Evolutionary conservation across 2,797 vertebrate genomes (phyloP), one percentile per base, ranked within the genome.

Genomic region (Tarsius wallacei): DNA sequence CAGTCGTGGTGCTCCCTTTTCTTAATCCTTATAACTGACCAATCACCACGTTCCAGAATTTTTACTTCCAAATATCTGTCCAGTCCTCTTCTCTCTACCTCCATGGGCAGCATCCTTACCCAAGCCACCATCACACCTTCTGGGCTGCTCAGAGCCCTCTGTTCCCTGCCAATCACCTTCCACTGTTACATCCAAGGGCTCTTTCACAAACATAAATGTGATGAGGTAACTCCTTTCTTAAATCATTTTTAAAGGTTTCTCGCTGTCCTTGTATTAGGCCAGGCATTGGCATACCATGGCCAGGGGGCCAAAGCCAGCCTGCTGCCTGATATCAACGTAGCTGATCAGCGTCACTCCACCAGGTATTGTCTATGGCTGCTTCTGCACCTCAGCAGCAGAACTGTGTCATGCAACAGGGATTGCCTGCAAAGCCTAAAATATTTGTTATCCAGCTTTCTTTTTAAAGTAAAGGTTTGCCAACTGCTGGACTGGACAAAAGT

Each of bases 241-340:
- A 47, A 42, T 7, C 19, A 7, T 70, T 74, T 71, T 66, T 24
- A 55, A 82, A 96, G 77, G 16, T 73, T 90, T 64, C 42, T 74
- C 26, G 0, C 0, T 26, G 21, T 70, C 51, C 57, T 93, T 33
- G 80, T 68, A 47, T 26, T 0, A 73, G 33, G 42, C 68, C 51
- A 66, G 55, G 21, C 8, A 4, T 22, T 33, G 24, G 59, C 55
- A 36, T 42, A 31, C 13, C 1, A 31, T 11, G 17, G 47, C 47
- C 51, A 1, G 0, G 11, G 66, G 66, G 55, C 49, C 22, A 4
- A 78, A n/a, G 17, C 19, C 47, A 70, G 80, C 49, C 55, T 61
- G 17, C 77, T 31, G 21, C 55, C 87, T 31, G 33, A 63, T 77
- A 47, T 51, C 42, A 42, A 42, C 42, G 7, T 42, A 42, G 3